Evolutionary conservation across 1,140 invertebrate species (phyloP).

Genomic region (Bilobella aurantiaca): DNA sequence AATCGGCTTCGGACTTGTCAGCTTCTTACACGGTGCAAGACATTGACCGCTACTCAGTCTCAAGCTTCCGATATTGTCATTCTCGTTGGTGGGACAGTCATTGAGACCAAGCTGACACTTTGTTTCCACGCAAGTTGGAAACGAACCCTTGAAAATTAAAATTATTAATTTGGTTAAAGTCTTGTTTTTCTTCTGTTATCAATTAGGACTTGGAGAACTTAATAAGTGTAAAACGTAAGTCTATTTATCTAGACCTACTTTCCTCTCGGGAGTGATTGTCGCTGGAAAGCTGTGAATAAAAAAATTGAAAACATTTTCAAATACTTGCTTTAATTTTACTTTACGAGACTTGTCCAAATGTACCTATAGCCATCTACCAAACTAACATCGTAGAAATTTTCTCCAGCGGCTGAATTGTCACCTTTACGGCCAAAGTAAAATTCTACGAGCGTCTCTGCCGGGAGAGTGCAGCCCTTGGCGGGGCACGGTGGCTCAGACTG

Average conservation of each 20-base stretch:
- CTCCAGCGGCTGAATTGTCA: not conserved
- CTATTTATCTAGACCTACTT: too few species aligned
- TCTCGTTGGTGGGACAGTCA: slow-evolving; percentile 19
- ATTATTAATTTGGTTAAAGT: not conserved
- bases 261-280: slow-evolving; percentile 24
- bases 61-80: slow-evolving; percentile 24
- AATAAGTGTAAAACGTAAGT: too few species aligned
- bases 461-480: slow-evolving; percentile 24
- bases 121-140: slow-evolving; percentile 18
- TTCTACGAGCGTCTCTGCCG: slow-evolving; percentile 32
- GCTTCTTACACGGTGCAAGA: not conserved
- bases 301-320: not conserved
- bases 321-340: not conserved
- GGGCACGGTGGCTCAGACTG: slow-evolving; percentile 21
- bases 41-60: not conserved
- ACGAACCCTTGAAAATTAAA: not conserved
- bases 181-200: too few species aligned
- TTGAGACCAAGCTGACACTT: slow-evolving; percentile 11
- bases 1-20: not conserved
- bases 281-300: slow-evolving; percentile 12
- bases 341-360: too few species aligned
- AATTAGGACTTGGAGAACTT: too few species aligned
- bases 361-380: slow-evolving; percentile 31
- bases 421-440: slow-evolving; percentile 19
- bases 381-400: slow-evolving; percentile 26